Evolutionary conservation across 2,888 invertebrate species (phyloP), one percentile per base, ranked within the genome.

Genomic region (Calephelis perditalis): DNA sequence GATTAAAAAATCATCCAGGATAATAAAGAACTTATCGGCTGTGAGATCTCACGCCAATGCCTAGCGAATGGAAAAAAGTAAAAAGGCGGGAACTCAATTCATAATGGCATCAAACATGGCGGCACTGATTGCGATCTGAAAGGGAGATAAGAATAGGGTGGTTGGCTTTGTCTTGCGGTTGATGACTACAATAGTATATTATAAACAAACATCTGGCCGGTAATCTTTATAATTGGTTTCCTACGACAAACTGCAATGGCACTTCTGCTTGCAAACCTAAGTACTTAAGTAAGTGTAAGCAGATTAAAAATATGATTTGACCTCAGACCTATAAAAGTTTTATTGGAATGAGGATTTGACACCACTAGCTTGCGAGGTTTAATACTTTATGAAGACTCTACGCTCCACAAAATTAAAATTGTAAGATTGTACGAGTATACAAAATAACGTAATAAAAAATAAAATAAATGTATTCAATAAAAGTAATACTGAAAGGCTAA

Each of bases 1-100:
- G 84, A 86, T 86, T 85, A 87, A 86, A 86, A 87, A 85, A 86
- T 86, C 85, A 86, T 86, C 82, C 84, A 84, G 86, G 83, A 86
- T 86, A 86, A 87, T 88, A 86, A 86, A 85, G 84, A 81, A 78
- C 76, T 87, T 87, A 88, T 88, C 87, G 78, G 77, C 81, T 84
- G 82, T 81, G 84, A 83, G 85, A 88, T 88, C 87, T 84, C 81
- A 84, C 78, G 83, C 82, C 80, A 70, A 76, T 86, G 85, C 79
- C 83, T 79, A 80, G 78, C 77, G 79, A 81, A 80, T 79, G 77
- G 73, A 80, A 82, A 82, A 82, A 79, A 75, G 72, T 73, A 82
- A 85, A 86, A 87, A 82, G 80, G 86, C 84, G 84, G 84, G 84
- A 84, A 82, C 86, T 86, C 82, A 84, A 86, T 86, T 86, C 85